Evolutionary conservation across 1,140 invertebrate species (phyloP), one percentile per base, ranked within the genome.

Genomic region (Zaprionus gabonicus): DNA sequence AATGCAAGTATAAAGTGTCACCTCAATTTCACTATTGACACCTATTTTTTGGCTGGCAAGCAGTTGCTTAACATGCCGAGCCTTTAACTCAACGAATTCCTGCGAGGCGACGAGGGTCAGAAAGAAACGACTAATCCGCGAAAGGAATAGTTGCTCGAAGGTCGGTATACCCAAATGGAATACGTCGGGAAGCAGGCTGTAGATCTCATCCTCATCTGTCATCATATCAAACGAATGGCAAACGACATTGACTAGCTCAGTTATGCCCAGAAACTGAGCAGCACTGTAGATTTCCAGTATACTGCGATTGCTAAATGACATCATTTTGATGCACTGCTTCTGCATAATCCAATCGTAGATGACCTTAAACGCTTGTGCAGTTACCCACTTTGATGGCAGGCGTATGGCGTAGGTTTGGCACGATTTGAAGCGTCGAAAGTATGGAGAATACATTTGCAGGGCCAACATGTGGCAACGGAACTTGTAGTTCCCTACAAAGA

Each of bases 261-360:
- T 95, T 25, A 97, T 95, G 66, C 23, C 36, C 27, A 81, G n/a
- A 60, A 57, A 81, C 64, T 96, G 95, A 0, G 95, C 94, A 0
- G 95, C 95, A 71, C 94, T 94, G 73, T 96, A 96, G 15, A 96
- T 91, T 71, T 96, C 95, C 15, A 82, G 15, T 0, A 80, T 4
- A 6, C 25, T 38, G 34, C 70, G 75, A 17, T 49, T 38, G n/a
- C 13, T 56, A 15, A 15, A 94, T 78, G 95, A 56, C 95, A 94
- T 77, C 94, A 93, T 65, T 93, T 94, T 17, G 95, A 34, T 53
- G 56, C 94, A 94, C 76, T 94, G 94, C 60, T 95, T 95, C 15
- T 95, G 94, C 76, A 96, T 94, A 96, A 96, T 96, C 96, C 96
- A 97, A 74, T 96, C 94, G 92, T 96, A 96, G 66, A 96, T 95